phyloP scores from a whole-genome alignment of 1,140 invertebrate species.

The Mizuhopecten yessoensis region DNA sequence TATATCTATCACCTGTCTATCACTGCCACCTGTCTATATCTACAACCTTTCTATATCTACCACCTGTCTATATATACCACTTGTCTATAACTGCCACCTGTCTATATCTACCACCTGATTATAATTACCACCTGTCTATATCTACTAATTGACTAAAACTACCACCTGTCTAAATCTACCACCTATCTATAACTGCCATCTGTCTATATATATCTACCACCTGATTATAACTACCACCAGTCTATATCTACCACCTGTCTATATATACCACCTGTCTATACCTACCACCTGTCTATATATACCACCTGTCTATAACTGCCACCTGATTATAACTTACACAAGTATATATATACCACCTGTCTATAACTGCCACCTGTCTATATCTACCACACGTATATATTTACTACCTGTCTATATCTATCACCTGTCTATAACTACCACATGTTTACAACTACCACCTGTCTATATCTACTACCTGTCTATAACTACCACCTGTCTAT shows the following conservation, averaged over 20 bases:
- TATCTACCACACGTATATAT: neutral
- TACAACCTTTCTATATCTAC: neutral
- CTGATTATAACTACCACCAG: too few species aligned
- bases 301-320: too few species aligned
- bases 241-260: too few species aligned
- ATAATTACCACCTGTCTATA: neutral
- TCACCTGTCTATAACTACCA: too few species aligned
- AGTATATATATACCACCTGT: too few species aligned
- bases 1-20: neutral
- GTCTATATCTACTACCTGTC: neutral
- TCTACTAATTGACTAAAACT: neutral
- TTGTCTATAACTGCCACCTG: neutral
- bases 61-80: neutral
- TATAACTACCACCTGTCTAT: neutral
- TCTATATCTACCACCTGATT: neutral
- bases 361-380: neutral
- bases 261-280: too few species aligned
- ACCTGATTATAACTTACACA: too few species aligned
- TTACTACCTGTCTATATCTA: neutral
- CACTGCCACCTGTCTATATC: neutral
- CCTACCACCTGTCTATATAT: too few species aligned
- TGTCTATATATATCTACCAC: too few species aligned
- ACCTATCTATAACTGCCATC: neutral
- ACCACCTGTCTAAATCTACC: neutral
- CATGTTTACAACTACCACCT: too few species aligned